A percentile compares a stretch with the other conserved stretches of the same genome.
phyloP scores from a whole-genome alignment of 2,888 invertebrate genomes.

The Athripsodes cinereus region DNA sequence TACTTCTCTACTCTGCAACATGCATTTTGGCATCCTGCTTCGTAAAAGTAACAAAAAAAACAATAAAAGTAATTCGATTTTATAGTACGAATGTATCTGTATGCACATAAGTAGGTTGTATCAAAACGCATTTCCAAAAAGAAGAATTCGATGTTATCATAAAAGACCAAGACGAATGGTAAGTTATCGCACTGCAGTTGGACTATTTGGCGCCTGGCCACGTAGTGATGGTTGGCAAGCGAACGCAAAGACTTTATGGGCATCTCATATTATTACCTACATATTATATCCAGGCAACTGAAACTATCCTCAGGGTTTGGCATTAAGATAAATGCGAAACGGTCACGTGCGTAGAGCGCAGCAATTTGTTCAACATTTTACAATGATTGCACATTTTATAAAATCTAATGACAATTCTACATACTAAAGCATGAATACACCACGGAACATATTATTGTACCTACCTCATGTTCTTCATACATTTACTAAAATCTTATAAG shows the following conservation, averaged over 20 bases:
- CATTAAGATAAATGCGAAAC: background rate
- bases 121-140: conserved; percentile 2
- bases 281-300: background rate
- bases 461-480: no score
- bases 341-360: background rate
- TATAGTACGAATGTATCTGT: background rate
- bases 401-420: background rate
- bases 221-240: conserved; percentile 2
- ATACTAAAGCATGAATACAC: background rate
- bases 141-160: background rate
- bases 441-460: no score
- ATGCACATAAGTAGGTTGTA: background rate
- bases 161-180: background rate
- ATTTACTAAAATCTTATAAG: no score
- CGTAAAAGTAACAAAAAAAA: background rate
- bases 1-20: background rate
- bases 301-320: background rate
- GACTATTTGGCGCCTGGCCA: conserved; percentile 2
- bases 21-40: background rate
- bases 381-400: background rate
- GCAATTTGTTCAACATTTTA: background rate
- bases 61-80: background rate
- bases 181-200: conserved; percentile 5
- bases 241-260: background rate
- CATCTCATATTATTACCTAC: no score